phyloP scores from a whole-genome alignment of 2,888 invertebrate species.

The Mythimna ferrago region DNA sequence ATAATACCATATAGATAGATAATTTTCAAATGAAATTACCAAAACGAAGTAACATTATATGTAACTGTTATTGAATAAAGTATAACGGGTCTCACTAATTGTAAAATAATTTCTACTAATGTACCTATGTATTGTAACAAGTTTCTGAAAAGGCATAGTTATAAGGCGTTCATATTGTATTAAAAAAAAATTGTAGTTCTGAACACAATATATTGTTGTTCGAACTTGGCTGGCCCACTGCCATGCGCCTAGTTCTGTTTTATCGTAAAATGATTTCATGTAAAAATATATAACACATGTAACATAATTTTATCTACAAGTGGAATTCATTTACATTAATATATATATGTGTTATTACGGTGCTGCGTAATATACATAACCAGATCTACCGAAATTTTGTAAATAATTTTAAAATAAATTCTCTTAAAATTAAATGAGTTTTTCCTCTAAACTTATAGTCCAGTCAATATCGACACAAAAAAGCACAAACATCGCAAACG shows the following conservation, averaged over 20 bases:
- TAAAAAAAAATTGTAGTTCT: constrained; percentile 3
- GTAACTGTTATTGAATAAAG: constrained; percentile 27
- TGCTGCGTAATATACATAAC: constrained; percentile 17
- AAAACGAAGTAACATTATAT: constrained; percentile 44
- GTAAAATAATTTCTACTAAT: constrained; percentile 43
- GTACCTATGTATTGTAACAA: constrained; percentile 25
- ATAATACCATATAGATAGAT: constrained; percentile 57
- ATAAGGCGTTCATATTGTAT: constrained; percentile 23
- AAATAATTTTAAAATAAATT: constrained; percentile 64
- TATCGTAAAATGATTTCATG: constrained; percentile 7
- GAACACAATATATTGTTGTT: neutral
- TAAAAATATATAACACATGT: neutral
- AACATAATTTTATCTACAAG: constrained; percentile 15
- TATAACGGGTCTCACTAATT: constrained; percentile 48
- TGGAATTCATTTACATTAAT: constrained; percentile 5
- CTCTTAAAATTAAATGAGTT: constrained; percentile 36
- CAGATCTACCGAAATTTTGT: constrained; percentile 50
- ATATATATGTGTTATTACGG: neutral
- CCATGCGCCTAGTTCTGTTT: constrained; percentile 14
- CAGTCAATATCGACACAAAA: no score
- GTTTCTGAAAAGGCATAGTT: constrained; percentile 31
- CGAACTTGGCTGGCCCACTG: constrained; percentile 26
- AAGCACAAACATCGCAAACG: no score
- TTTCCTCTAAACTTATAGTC: neutral
- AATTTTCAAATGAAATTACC: constrained; percentile 51